Percentiles rank a stretch among this genome's conserved stretches.
These are phyloP conservation scores for Scomber japonicus DNA, from an alignment of 2,113 vertebrate genomes.

Conservation along the genomic window DNA sequence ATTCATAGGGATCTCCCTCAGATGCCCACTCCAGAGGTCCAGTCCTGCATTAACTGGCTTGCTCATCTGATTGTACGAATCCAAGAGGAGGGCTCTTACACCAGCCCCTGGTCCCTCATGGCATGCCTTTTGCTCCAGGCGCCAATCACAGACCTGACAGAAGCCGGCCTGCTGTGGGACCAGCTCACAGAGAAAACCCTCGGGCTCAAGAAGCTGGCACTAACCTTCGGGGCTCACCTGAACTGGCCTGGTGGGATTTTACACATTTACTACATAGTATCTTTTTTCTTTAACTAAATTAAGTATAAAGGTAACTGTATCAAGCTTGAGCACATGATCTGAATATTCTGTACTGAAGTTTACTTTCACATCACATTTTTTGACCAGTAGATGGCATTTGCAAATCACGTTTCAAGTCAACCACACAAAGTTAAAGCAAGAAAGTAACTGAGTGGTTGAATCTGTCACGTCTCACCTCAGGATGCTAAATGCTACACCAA, in stretches of 20 bases:
- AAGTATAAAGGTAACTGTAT: background rate
- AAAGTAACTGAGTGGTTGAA: background rate
- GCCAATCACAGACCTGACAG: constrained; percentile 38
- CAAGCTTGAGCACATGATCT: constrained; percentile 6
- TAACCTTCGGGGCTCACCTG: constrained; percentile 88
- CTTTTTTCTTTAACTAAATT: background rate
- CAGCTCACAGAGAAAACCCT: constrained; percentile 87
- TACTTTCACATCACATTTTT: constrained; percentile 7
- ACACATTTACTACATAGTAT: background rate
- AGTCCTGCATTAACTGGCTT: constrained; percentile 88
- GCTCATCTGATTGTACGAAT: constrained; percentile 89
- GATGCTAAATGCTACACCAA: background rate
- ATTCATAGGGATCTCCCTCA: constrained; percentile 89
- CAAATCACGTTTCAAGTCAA: background rate
- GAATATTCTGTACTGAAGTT: background rate
- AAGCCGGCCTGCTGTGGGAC: constrained; percentile 85
- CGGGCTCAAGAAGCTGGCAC: constrained; percentile 90
- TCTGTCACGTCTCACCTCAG: constrained; percentile 11
- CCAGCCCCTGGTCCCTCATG: constrained; percentile 90
- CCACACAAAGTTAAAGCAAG: constrained; percentile 1
- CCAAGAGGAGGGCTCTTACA: constrained; percentile 90
- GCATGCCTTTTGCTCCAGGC: constrained; percentile 89
- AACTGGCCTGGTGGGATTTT: constrained; percentile 83
- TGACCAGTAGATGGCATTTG: constrained; percentile 58
- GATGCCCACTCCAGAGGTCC: constrained; percentile 86